Conservation (phyloP, 2,113 vertebrate species). For the Lampris megalopsis region DNA sequence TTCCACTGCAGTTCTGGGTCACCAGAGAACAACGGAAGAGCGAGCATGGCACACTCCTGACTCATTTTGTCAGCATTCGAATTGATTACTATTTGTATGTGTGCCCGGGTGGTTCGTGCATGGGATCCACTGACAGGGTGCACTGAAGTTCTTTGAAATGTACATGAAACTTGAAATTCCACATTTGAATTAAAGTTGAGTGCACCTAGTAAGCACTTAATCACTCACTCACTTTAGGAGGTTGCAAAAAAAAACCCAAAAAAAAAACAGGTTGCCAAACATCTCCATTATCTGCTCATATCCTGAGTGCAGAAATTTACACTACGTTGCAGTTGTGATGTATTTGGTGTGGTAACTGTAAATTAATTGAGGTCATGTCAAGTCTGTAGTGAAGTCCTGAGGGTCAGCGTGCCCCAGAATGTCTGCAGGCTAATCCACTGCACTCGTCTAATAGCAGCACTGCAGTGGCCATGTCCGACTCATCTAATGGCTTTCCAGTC, state of each 20-base stretch:
- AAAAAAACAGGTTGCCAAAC: too few species aligned
- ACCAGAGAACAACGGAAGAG: slow-evolving; percentile 10
- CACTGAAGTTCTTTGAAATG: too few species aligned
- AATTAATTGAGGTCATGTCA: neutral
- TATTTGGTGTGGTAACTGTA: too few species aligned
- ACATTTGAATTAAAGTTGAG: too few species aligned
- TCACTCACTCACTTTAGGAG: too few species aligned
- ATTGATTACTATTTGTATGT: neutral
- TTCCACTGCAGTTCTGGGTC: slow-evolving; percentile 43
- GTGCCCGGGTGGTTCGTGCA: neutral
- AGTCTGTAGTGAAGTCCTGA: neutral
- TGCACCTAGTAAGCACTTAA: too few species aligned
- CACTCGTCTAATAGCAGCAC: neutral
- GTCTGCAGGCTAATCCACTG: too few species aligned
- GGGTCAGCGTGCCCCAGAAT: neutral
- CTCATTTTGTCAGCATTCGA: neutral
- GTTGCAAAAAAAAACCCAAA: too few species aligned
- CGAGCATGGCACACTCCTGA: neutral
- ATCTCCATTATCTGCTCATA: too few species aligned
- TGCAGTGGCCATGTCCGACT: slow-evolving; percentile 1
- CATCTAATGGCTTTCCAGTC: neutral
- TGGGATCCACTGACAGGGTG: neutral
- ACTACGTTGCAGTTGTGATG: too few species aligned
- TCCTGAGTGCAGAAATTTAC: too few species aligned
- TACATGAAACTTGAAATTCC: too few species aligned